Evolutionary conservation across 92 coral and sea anemone species (phyloP).

Genomic region (Umimayanthus kanabou): DNA sequence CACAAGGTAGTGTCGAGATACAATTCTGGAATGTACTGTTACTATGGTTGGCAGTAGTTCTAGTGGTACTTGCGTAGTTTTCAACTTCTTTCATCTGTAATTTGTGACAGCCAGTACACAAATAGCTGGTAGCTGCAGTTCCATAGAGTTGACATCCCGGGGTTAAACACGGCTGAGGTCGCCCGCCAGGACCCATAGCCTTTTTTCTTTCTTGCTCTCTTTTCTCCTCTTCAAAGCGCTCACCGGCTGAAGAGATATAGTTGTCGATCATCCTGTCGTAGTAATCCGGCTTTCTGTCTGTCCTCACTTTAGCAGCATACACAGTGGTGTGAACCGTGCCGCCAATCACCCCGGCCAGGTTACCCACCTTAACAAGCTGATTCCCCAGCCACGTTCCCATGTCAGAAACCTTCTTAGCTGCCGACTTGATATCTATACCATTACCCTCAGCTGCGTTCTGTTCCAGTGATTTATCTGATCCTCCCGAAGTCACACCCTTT

Average conservation of each 20-base stretch:
- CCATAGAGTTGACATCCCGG: slow-evolving; percentile 90
- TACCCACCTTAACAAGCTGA: slow-evolving; percentile 72
- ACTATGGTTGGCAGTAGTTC: background rate
- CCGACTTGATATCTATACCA: slow-evolving; percentile 44
- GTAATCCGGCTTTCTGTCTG: slow-evolving; percentile 87
- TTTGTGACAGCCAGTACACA: slow-evolving; percentile 86
- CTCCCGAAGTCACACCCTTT: slow-evolving; percentile 37
- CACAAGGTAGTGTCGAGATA: slow-evolving; percentile 60
- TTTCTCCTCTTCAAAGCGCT: slow-evolving; percentile 87
- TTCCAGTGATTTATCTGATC: background rate
- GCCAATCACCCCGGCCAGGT: slow-evolving; percentile 71
- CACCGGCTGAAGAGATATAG: slow-evolving; percentile 78
- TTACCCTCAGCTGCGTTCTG: slow-evolving; percentile 48
- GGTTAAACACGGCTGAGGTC: slow-evolving; percentile 74
- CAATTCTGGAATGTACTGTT: slow-evolving; percentile 32
- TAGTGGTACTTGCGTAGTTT: slow-evolving; percentile 31
- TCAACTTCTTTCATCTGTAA: slow-evolving; percentile 82
- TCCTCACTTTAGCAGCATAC: slow-evolving; percentile 75
- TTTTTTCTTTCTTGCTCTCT: slow-evolving; percentile 38
- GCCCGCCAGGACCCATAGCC: background rate
- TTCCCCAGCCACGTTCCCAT: slow-evolving; percentile 74
- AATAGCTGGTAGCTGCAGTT: slow-evolving; percentile 81
- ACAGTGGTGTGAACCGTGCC: slow-evolving; percentile 59
- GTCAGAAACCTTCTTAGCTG: slow-evolving; percentile 44
- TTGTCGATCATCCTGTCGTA: slow-evolving; percentile 81